These are phyloP conservation scores for Monochamus alternatus DNA, from an alignment of 2,888 invertebrate genomes.

Conservation along the genomic window DNA sequence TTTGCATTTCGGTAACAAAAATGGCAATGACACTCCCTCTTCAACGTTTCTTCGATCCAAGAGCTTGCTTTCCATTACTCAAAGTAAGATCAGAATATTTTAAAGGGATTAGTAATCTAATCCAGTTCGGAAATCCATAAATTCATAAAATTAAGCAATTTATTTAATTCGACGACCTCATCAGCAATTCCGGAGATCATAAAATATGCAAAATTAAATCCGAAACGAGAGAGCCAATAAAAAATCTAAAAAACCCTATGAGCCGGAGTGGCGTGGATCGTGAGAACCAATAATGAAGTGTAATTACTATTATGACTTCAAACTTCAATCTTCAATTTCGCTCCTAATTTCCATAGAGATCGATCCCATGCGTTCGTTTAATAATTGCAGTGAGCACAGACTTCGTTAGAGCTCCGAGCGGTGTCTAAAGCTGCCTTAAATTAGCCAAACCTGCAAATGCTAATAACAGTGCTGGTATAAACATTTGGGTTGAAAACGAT, in stretches of 20 bases:
- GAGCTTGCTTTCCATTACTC: constrained; percentile 35
- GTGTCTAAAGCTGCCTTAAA: constrained; percentile 35
- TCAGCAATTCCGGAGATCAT: constrained; percentile 36
- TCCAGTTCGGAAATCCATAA: constrained; percentile 40
- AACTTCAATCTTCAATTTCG: constrained; percentile 61
- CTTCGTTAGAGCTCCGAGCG: constrained; percentile 35
- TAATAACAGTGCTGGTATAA: constrained; percentile 26
- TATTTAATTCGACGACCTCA: constrained; percentile 44
- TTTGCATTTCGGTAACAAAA: neutral
- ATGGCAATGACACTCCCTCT: neutral
- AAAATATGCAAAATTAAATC: constrained; percentile 38
- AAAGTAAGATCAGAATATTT: constrained; percentile 39
- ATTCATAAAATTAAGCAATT: constrained; percentile 46
- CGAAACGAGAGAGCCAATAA: constrained; percentile 32
- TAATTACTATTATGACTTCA: constrained; percentile 62
- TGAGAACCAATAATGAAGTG: constrained; percentile 62
- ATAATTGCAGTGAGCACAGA: constrained; percentile 41
- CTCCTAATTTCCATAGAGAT: constrained; percentile 61
- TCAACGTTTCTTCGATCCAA: constrained; percentile 12
- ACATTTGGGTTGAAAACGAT: too few species aligned
- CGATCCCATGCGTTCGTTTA: constrained; percentile 58
- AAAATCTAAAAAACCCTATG: constrained; percentile 32
- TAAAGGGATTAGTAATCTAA: constrained; percentile 38
- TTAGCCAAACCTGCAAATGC: constrained; percentile 37
- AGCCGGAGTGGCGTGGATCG: constrained; percentile 48